Conservation (phyloP, 2,888 invertebrate species). For the Caenorhabditis sinica region DNA sequence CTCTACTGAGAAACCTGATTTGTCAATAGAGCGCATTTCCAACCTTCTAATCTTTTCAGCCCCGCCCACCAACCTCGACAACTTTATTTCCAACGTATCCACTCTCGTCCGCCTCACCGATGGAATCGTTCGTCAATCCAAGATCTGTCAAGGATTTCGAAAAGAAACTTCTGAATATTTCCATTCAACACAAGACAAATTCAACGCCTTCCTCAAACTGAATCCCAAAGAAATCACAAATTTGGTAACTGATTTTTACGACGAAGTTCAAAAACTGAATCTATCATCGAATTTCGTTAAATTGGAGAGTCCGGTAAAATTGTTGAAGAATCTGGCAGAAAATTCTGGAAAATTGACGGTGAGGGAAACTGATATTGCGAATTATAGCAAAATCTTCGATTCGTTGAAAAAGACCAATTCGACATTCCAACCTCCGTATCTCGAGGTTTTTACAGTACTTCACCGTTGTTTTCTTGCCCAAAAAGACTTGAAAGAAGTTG, state of each 20-base stretch:
- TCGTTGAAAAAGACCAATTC: no score
- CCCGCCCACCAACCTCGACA: background rate
- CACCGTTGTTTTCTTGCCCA: no score
- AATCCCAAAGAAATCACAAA: background rate
- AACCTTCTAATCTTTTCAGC: background rate
- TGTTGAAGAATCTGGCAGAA: background rate
- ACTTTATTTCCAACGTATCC: background rate
- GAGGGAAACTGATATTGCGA: no score
- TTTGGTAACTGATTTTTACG: background rate
- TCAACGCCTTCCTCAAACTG: background rate
- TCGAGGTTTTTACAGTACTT: no score
- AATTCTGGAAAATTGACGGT: no score
- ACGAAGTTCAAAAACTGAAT: background rate
- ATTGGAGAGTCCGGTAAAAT: background rate
- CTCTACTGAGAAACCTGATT: no score
- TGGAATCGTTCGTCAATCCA: constrained; percentile 7
- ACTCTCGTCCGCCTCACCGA: background rate
- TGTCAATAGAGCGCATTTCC: no score
- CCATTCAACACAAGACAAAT: background rate
- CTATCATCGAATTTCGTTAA: background rate
- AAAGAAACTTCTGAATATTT: constrained; percentile 6
- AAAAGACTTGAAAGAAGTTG: no score
- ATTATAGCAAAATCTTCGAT: no score
- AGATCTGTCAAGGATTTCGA: background rate
- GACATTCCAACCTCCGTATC: no score